Evolutionary conservation across 2,113 vertebrate species (phyloP), one percentile per base, ranked within the genome.

Genomic region (Ictalurus furcatus): DNA sequence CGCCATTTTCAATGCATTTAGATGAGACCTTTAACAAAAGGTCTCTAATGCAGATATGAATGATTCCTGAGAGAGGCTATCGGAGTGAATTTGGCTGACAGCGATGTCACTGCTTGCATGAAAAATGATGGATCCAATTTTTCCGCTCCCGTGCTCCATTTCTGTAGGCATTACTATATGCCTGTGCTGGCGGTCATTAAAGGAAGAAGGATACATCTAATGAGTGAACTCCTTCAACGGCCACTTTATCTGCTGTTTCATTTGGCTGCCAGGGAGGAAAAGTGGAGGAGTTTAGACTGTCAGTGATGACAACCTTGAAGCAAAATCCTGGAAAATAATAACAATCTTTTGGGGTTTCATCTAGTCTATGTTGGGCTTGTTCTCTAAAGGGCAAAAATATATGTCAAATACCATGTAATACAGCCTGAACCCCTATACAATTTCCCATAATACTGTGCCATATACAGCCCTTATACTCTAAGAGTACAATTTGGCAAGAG

Each of bases 1-100:
- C 92, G 92, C 92, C 91, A 90, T 94, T 96, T 96, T 95, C 96
- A 95, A 96, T 96, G 96, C 95, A 96, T 96, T 96, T 96, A 95
- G 95, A 96, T 96, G 95, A 96, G 96, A 95, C 95, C 95, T 96
- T 95, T 95, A 96, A 95, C 95, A 96, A 95, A 89, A 95, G 95
- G 95, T 95, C 95, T 94, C 95, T 94, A 95, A 96, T 94, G 94
- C 93, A 96, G 95, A 95, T 95, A 96, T 96, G 94, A 96, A 95
- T 96, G 95, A 95, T 95, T 93, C 94, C 95, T 88, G 92, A 92
- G 93, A 94, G 93, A 92, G 92, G 95, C 94, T 95, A 95, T 95
- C 89, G 90, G 91, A 94, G 93, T 84, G 90, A 95, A 95, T 95
- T 94, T 95, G 94, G 95, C 94, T 95, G 95, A 96, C 92, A 88